These are phyloP conservation scores for Dasyornis broadbenti DNA, from an alignment of 2,113 vertebrate genomes.

Conservation along the genomic window DNA sequence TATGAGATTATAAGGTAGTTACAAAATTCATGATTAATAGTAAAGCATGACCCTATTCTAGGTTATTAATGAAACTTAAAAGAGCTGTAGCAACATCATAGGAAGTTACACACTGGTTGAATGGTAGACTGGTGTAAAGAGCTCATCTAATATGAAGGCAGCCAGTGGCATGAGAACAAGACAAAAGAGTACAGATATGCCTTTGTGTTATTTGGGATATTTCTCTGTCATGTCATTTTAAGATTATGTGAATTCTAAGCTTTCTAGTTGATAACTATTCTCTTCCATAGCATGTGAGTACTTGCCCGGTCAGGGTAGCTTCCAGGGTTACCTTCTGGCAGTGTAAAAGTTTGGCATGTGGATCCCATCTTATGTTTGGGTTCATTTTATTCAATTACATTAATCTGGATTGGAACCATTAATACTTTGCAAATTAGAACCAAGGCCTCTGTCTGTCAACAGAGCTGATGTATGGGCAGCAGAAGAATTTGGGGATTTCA, in stretches of 20 bases:
- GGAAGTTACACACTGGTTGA: background rate
- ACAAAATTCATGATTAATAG: background rate
- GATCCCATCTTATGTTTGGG: background rate
- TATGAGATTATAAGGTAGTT: background rate
- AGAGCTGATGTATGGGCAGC: background rate
- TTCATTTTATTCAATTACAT: background rate
- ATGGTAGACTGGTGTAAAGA: background rate
- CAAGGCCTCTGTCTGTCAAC: background rate
- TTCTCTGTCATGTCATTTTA: background rate
- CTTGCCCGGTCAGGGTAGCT: background rate
- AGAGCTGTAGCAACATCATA: rapidly evolving
- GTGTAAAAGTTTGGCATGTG: background rate
- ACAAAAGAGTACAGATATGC: background rate
- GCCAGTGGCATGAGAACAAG: background rate
- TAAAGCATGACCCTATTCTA: background rate
- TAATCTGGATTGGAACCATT: background rate
- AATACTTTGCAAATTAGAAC: background rate
- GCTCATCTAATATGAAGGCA: background rate
- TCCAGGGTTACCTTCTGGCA: background rate
- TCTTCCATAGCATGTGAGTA: background rate
- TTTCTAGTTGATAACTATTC: background rate
- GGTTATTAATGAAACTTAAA: background rate
- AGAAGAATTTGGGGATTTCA: background rate
- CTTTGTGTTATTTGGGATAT: background rate
- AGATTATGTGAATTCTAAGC: background rate